phyloP scores from a whole-genome alignment of 64 coral and sea anemone species.

The Anthopleura sola region DNA sequence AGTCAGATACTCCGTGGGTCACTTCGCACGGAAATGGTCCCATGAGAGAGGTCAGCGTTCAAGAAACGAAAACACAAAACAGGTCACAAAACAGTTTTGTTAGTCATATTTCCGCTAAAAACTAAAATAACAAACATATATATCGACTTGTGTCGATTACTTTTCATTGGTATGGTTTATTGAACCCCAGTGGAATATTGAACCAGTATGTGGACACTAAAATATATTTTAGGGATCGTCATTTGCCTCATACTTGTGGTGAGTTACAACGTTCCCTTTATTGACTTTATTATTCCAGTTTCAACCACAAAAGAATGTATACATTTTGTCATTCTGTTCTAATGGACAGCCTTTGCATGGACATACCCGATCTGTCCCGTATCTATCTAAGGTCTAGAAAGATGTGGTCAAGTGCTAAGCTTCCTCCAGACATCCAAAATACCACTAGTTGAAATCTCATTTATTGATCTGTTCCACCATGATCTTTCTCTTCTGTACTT shows the following conservation, averaged over 20 bases:
- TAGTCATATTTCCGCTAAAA: not conserved
- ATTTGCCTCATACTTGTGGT: not conserved
- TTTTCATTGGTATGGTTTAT: not conserved
- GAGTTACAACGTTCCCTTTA: no score
- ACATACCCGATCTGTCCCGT: no score
- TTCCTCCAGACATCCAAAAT: no score
- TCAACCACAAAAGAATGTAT: no score
- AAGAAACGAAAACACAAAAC: not conserved
- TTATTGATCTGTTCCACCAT: no score
- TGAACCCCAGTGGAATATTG: not conserved
- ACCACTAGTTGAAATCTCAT: no score
- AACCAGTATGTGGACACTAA: not conserved
- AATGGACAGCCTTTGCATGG: no score
- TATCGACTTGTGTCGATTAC: not conserved
- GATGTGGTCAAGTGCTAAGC: no score
- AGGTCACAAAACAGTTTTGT: not conserved
- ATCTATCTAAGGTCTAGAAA: no score
- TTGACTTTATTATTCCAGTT: no score
- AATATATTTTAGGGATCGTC: not conserved
- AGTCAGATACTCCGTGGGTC: not conserved
- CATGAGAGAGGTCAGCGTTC: not conserved
- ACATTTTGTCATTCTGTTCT: no score
- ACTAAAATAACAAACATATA: not conserved
- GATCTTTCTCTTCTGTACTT: no score
- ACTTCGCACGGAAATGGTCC: not conserved